Percentiles rank a stretch among this genome's conserved stretches.
phyloP scores from a whole-genome alignment of 2,888 invertebrate genomes.

The Diadromus collaris region DNA sequence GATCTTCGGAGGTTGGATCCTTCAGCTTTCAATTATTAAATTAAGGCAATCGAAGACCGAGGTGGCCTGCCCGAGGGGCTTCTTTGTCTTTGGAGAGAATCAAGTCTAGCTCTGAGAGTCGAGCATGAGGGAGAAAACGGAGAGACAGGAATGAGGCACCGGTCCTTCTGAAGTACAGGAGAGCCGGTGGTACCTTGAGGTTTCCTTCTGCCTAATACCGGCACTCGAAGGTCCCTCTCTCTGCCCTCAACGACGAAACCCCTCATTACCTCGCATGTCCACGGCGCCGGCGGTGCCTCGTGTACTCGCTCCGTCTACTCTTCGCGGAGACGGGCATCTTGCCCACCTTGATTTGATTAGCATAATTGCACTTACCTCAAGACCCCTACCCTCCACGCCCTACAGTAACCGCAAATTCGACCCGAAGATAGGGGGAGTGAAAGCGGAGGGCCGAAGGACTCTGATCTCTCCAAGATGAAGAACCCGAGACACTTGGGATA shows the following conservation, averaged over 20 bases:
- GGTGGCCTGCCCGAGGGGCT: neutral
- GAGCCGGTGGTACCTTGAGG: conserved; percentile 71
- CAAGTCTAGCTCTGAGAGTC: conserved; percentile 8
- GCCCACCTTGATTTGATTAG: conserved; percentile 77
- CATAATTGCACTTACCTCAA: conserved; percentile 76
- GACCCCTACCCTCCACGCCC: conserved; percentile 52
- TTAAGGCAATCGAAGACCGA: neutral
- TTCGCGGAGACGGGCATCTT: conserved; percentile 65
- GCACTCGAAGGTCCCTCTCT: conserved; percentile 70
- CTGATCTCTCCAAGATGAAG: conserved; percentile 39
- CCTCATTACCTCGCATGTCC: conserved; percentile 74
- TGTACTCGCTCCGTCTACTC: conserved; percentile 25
- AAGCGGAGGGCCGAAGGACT: conserved; percentile 34
- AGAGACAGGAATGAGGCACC: conserved; percentile 14
- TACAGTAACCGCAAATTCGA: conserved; percentile 67
- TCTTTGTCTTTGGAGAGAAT: conserved; percentile 26
- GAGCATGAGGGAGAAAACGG: neutral
- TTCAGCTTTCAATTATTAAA: neutral
- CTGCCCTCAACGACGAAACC: conserved; percentile 70
- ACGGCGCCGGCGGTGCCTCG: conserved; percentile 61
- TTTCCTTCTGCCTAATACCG: conserved; percentile 74
- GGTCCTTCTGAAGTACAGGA: conserved; percentile 59
- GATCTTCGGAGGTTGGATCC: conserved; percentile 27
- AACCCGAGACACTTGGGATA: conserved; percentile 22
- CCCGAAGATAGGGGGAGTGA: conserved; percentile 47